Conservation (phyloP, 2,888 invertebrate genomes). For the Nysson spinosus region DNA sequence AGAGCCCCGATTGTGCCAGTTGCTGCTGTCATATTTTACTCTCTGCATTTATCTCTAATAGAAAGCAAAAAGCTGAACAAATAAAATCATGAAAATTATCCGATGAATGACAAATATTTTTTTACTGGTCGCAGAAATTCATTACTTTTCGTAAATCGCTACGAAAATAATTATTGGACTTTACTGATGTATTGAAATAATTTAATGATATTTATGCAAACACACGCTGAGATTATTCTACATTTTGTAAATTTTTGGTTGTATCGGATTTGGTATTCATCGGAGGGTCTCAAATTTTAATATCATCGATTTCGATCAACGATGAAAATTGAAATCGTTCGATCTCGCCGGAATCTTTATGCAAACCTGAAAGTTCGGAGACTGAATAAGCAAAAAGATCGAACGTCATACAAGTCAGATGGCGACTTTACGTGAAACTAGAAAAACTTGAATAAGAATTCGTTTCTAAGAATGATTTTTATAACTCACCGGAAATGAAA, state of each 20-base stretch:
- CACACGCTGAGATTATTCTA: not conserved
- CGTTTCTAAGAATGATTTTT: not conserved
- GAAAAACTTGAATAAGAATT: constrained; percentile 6
- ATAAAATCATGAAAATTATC: no score
- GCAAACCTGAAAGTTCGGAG: not conserved
- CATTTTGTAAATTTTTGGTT: not conserved
- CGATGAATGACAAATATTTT: no score
- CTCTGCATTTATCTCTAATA: not conserved
- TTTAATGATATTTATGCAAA: not conserved
- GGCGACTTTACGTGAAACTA: constrained; percentile 7
- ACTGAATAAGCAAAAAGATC: constrained; percentile 27
- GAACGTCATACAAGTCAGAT: constrained; percentile 3
- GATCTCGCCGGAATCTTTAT: not conserved
- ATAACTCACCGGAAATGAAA: not conserved
- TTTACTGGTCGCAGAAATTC: no score
- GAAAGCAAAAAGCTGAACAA: no score
- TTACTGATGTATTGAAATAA: not conserved
- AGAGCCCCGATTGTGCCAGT: not conserved
- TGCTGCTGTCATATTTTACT: no score
- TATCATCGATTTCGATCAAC: constrained; percentile 34
- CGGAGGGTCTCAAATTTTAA: constrained; percentile 36
- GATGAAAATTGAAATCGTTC: constrained; percentile 49
- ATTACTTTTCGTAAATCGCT: not conserved
- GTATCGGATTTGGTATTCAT: constrained; percentile 16
- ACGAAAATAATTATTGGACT: not conserved